Evolutionary conservation across 1,140 invertebrate genomes (phyloP).

Genomic region (Euura lappo): DNA sequence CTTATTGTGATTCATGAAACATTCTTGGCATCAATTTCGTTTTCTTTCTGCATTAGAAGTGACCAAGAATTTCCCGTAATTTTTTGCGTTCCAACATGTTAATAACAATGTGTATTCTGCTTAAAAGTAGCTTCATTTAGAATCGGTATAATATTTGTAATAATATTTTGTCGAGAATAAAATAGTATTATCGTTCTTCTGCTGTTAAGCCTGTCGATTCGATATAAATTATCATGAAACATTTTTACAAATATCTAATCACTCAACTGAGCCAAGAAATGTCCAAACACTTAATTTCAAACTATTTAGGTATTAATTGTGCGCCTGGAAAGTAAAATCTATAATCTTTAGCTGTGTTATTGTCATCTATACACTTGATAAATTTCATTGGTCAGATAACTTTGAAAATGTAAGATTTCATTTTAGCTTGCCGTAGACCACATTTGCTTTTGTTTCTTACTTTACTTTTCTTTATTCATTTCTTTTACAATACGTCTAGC

Average conservation of each 20-base stretch:
- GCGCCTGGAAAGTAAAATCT: neutral
- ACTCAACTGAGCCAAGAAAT: too few species aligned
- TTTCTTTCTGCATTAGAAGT: too few species aligned
- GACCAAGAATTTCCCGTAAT: neutral
- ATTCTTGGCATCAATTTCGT: too few species aligned
- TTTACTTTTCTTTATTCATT: slow-evolving; percentile 27
- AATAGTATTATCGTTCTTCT: neutral
- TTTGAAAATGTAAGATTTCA: slow-evolving; percentile 54
- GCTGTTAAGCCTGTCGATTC: neutral
- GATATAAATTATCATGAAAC: neutral
- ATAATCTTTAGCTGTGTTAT: too few species aligned
- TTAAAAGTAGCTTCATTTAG: neutral
- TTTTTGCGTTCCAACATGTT: slow-evolving; percentile 28
- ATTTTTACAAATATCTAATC: neutral
- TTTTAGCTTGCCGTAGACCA: slow-evolving; percentile 22
- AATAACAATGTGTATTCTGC: slow-evolving; percentile 29
- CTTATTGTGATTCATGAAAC: slow-evolving; percentile 13
- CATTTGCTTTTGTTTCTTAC: slow-evolving; percentile 29
- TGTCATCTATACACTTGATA: too few species aligned
- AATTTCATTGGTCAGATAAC: slow-evolving; percentile 33
- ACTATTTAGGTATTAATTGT: neutral
- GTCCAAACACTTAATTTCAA: too few species aligned
- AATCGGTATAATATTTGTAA: slow-evolving; percentile 20
- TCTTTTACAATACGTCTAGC: slow-evolving; percentile 37
- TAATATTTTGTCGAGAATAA: slow-evolving; percentile 23